Conservation (phyloP, 2,888 invertebrate genomes). For the Latheticus oryzae region DNA sequence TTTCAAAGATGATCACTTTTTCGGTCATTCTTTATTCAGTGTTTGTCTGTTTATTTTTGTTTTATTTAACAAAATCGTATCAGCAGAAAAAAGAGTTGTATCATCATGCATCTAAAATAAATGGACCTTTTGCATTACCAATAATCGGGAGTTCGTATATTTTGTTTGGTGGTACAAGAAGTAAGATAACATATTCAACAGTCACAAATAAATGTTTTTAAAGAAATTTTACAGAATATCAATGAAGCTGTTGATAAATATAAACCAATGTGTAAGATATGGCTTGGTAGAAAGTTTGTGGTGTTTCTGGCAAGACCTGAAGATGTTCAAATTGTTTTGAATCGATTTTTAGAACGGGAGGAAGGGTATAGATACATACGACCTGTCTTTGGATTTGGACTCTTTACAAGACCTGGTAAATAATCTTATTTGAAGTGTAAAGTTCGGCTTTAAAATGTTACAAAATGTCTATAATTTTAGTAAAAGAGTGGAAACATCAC, state of each 20-base stretch:
- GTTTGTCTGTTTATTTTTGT: too few species aligned
- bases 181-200: not conserved
- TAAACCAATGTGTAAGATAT: slow-evolving; percentile 3
- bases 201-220: not conserved
- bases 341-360: slow-evolving; percentile 6
- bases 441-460: too few species aligned
- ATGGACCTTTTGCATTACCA: slow-evolving; percentile 3
- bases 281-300: slow-evolving; percentile 7
- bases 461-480: too few species aligned
- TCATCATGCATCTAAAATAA: slow-evolving; percentile 5
- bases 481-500: slow-evolving; percentile 6
- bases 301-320: slow-evolving; percentile 6
- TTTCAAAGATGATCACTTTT: too few species aligned
- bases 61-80: too few species aligned
- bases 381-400: slow-evolving; percentile 9
- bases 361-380: slow-evolving; percentile 8
- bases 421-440: not conserved
- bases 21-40: too few species aligned
- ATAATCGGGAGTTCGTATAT: slow-evolving; percentile 9
- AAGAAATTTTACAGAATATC: slow-evolving; percentile 8
- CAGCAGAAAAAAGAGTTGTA: too few species aligned
- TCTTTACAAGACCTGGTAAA: slow-evolving; percentile 15
- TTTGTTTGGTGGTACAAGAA: slow-evolving; percentile 2
- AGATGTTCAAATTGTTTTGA: slow-evolving; percentile 2
- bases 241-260: not conserved